Evolutionary conservation across 1,140 invertebrate genomes (phyloP), one percentile per base, ranked within the genome.

Genomic region (Drosophila kohkoa): DNA sequence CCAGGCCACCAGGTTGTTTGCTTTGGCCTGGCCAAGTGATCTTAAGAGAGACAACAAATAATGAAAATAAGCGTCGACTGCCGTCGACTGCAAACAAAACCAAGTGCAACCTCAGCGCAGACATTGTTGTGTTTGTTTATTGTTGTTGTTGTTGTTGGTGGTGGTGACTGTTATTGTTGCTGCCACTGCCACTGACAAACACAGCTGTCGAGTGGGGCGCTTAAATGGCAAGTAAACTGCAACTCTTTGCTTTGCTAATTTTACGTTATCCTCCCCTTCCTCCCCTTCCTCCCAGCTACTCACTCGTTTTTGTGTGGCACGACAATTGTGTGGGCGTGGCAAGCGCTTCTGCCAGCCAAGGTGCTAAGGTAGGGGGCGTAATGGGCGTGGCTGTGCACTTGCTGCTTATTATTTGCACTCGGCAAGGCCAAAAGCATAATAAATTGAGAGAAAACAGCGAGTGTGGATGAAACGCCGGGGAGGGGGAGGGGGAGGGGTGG

Each of bases 221-320:
- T 89, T 89, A 89, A 88, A 89, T 89, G 85, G 85, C 81, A 83
- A 88, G 85, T 85, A 88, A 88, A 89, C 81, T 88, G 85, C 85
- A 89, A 76, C 71, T 70, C 75, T 88, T 88, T 88, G 85, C 85
- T 88, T 88, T 89, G 85, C 85, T 88, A 88, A 88, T 88, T 88
- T 89, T 57, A 48, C 80, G 62, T 66, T 30, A 60, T 25, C 46
- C 35, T 1, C 6, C 32, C 7, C 32, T 32, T 0, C 7, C 30
- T 32, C 30, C 30, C 30, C 2, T 1, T 32, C 30, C 7, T 7
- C 2, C 32, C 5, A n/a, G 6, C 5, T 3, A 32, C 5, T 32
- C 6, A 7, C 6, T 1, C 32, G 32, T 8, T 32, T 8, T 32
- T 63, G 32, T 32, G 55, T 59, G 32, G 6, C 32, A 49, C 32